These are phyloP conservation scores for Polyploca ridens DNA, from an alignment of 2,888 invertebrate species.

Conservation along the genomic window DNA sequence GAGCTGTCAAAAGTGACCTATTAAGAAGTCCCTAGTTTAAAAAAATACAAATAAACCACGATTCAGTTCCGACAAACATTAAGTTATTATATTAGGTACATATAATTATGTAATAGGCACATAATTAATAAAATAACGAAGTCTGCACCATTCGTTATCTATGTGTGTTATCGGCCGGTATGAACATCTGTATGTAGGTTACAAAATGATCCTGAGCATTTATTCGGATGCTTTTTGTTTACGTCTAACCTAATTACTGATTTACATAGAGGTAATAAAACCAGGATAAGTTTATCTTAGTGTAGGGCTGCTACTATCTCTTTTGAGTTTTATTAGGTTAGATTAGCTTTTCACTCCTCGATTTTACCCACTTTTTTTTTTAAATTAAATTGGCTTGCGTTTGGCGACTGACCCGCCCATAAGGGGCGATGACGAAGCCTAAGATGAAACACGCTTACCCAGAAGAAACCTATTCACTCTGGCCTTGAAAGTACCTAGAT, in stretches of 20 bases:
- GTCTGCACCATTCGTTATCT: background rate
- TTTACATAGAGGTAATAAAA: background rate
- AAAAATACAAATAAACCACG: background rate
- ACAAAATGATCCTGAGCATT: conserved; percentile 35
- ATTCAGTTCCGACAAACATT: background rate
- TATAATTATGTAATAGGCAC: background rate
- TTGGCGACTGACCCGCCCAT: too few relatives aligned
- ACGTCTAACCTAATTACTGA: conserved; percentile 19
- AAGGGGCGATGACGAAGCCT: too few relatives aligned
- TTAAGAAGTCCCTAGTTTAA: too few relatives aligned
- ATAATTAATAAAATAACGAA: background rate
- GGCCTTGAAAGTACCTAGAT: too few relatives aligned
- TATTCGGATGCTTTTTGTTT: conserved; percentile 26
- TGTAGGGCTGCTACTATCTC: background rate
- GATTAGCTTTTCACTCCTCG: too few relatives aligned
- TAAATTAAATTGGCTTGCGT: too few relatives aligned
- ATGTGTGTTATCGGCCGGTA: conserved; percentile 18
- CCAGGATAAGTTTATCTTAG: background rate
- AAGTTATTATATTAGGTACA: background rate
- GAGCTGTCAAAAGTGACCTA: too few relatives aligned
- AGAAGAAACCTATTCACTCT: too few relatives aligned
- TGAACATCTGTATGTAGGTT: conserved; percentile 27
- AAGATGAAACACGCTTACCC: too few relatives aligned
- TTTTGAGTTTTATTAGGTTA: too few relatives aligned
- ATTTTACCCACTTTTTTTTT: too few relatives aligned